Evolutionary conservation across 1,140 invertebrate species (phyloP).

Genomic region (Bombus breviceps): DNA sequence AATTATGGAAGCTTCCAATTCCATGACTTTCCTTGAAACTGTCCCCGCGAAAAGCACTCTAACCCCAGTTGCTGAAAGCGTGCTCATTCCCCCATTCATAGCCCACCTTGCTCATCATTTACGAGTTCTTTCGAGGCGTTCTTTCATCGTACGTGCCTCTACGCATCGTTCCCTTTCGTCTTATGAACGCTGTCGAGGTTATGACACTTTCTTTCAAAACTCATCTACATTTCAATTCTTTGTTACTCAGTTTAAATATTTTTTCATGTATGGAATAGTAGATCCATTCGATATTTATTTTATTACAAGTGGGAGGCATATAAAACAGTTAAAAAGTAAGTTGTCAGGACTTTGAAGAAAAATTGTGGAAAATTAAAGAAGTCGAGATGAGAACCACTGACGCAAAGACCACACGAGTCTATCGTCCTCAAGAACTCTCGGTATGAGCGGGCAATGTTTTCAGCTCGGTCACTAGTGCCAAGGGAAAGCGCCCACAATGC

Average conservation of each 20-base stretch:
- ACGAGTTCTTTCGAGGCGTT: constrained; percentile 27
- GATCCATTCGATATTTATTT: neutral
- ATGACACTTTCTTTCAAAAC: no score
- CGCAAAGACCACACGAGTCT: constrained; percentile 25
- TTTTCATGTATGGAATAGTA: no score
- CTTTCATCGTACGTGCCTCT: constrained; percentile 21
- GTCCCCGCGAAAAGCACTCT: constrained; percentile 25
- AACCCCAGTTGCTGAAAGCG: constrained; percentile 27
- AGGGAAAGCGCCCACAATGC: constrained; percentile 65
- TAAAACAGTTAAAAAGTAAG: neutral
- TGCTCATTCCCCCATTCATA: constrained; percentile 27
- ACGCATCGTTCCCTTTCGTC: constrained; percentile 4
- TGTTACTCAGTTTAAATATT: neutral
- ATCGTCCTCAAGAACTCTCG: constrained; percentile 45
- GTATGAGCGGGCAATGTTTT: constrained; percentile 59
- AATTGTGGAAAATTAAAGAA: no score
- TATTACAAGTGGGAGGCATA: neutral
- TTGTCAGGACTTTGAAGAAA: neutral
- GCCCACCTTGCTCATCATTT: constrained; percentile 28
- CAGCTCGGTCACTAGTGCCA: constrained; percentile 63
- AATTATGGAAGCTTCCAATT: neutral
- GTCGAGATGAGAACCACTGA: constrained; percentile 19
- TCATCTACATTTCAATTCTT: neutral
- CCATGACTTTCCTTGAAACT: constrained; percentile 1
- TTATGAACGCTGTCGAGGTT: neutral